Base-by-base conservation (phyloP, 2,888 invertebrate genomes). In the Stenodera caucasica region DNA sequence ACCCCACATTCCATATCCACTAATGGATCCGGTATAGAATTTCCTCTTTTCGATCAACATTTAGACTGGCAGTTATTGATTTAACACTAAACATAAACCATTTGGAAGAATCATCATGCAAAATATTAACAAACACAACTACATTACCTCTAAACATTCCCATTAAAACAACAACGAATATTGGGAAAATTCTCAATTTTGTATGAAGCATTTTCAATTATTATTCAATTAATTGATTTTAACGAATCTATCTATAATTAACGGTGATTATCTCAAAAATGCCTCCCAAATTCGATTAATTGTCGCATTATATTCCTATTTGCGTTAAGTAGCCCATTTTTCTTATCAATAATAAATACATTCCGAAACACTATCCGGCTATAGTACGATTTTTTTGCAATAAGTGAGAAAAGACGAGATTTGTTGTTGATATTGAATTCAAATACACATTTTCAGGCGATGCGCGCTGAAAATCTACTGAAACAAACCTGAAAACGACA, bases 11-110 rank as follows among this genome's bases (percentile, higher is more conserved):
- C 18, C 53, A 53, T 53, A 53, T 32, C 53, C 33, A 33, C 32
- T 53, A 53, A 53, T 53, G 53, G 53, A 53, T 33, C 53, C 32
- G 33, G 53, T 53, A 35, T 53, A 35, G 53, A 53, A 53, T 53
- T 53, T 53, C 53, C 53, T 33, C 21, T 45, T 45, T 53, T 53
- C 35, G 53, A 53, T 53, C 53, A 35, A 32, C 32, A 45, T 45
- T 33, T 33, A 23, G 32, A 35, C 33, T 53, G 53, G 53, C 53
- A 53, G 53, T 53, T 53, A 53, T 53, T 53, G 53, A 53, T 53
- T 53, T 33, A 45, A 45, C 45, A 45, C 12, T 45, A 45, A 45
- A 45, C 45, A 40, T 9, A 9, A 40, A 18, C 21, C 4, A 23
- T 45, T 45, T 21, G 5, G 0, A 12, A 45, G 23, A 23, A n/a